A percentile compares a stretch with the other conserved stretches of the same genome.
Conservation (phyloP, 2,888 invertebrate species). For the Crioceris asparagi region DNA sequence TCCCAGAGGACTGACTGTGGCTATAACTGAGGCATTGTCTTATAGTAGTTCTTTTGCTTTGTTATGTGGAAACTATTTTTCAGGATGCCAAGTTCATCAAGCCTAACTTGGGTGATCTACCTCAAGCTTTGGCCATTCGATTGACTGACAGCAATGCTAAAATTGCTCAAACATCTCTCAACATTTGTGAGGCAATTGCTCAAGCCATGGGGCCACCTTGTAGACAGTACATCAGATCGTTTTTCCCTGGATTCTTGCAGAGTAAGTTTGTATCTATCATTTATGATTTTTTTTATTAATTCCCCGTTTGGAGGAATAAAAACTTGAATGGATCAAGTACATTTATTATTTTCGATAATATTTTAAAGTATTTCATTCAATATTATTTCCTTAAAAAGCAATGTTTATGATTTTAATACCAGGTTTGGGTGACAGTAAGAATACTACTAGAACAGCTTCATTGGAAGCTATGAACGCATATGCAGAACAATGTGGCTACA, state of each 20-base stretch:
- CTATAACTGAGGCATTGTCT: neutral
- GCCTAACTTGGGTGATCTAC: slow-evolving; percentile 72
- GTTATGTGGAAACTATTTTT: neutral
- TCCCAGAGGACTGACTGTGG: too few relatives aligned
- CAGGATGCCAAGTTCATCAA: slow-evolving; percentile 72
- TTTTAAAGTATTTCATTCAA: too few relatives aligned
- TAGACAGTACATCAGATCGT: slow-evolving; percentile 64
- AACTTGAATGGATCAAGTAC: too few relatives aligned
- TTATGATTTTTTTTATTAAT: slow-evolving; percentile 1
- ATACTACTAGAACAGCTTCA: slow-evolving; percentile 70
- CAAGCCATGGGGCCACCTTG: slow-evolving; percentile 73
- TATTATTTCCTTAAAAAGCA: too few relatives aligned
- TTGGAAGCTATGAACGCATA: slow-evolving; percentile 76
- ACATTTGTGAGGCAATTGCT: slow-evolving; percentile 73
- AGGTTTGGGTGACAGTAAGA: slow-evolving; percentile 62
- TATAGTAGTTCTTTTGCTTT: neutral
- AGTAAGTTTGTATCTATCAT: slow-evolving; percentile 39
- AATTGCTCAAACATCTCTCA: slow-evolving; percentile 72
- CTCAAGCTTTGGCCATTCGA: slow-evolving; percentile 65
- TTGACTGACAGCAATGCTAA: slow-evolving; percentile 87
- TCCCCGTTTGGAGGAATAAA: neutral
- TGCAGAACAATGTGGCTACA: slow-evolving; percentile 71
- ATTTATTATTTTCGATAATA: too few relatives aligned
- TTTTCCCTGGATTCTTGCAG: slow-evolving; percentile 83
- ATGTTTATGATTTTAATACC: slow-evolving; percentile 15